phyloP scores from a whole-genome alignment of 64 coral and sea anemone genomes.

The Pocillopora verrucosa region DNA sequence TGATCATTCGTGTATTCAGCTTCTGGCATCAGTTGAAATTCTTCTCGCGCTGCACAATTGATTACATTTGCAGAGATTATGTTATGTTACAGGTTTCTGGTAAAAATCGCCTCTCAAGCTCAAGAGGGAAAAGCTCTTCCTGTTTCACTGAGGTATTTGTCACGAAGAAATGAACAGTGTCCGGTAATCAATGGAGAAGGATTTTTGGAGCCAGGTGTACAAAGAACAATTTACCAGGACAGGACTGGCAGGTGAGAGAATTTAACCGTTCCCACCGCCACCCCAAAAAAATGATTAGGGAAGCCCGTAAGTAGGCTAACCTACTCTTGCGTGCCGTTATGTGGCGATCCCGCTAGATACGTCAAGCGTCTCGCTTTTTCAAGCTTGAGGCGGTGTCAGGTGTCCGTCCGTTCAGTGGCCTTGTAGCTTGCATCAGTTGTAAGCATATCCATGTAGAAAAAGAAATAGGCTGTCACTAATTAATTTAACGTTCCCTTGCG shows the following conservation, averaged over 20 bases:
- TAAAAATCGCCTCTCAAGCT: slow-evolving; percentile 58
- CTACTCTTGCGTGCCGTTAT: too few species aligned
- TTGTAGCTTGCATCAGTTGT: too few species aligned
- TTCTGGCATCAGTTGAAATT: too few species aligned
- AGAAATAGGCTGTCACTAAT: too few species aligned
- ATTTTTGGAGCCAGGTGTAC: slow-evolving; percentile 53
- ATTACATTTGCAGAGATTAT: neutral
- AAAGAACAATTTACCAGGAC: slow-evolving; percentile 43
- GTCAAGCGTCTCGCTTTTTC: too few species aligned
- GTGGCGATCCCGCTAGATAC: too few species aligned
- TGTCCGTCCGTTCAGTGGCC: too few species aligned
- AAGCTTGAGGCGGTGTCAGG: too few species aligned
- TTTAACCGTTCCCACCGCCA: neutral
- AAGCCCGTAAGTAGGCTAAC: too few species aligned
- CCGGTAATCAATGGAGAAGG: neutral
- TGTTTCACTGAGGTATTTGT: slow-evolving; percentile 47
- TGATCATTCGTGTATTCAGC: too few species aligned
- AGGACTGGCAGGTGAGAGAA: slow-evolving; percentile 49
- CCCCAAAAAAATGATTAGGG: neutral
- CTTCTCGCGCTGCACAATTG: neutral
- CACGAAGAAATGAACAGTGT: neutral
- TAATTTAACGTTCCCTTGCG: neutral
- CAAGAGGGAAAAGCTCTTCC: slow-evolving; percentile 23
- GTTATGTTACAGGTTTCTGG: slow-evolving; percentile 59
- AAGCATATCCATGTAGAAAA: too few species aligned